phyloP scores from a whole-genome alignment of 2,797 vertebrate genomes.

The Cynopterus sphinx region DNA sequence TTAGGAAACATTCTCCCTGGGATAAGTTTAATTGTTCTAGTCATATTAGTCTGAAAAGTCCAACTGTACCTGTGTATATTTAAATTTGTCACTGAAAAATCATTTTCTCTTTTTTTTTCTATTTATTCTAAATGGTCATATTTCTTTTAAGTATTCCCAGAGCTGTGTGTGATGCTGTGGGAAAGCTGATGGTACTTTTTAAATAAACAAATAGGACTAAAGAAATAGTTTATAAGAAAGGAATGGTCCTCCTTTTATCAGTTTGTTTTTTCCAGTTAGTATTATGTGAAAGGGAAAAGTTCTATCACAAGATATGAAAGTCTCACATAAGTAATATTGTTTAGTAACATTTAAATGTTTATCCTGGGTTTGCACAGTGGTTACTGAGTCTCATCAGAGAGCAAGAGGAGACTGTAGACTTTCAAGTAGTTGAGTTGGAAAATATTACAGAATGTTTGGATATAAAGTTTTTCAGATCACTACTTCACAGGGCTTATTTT shows the following conservation, averaged over 20 bases:
- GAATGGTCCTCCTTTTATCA: neutral
- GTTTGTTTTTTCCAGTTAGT: neutral
- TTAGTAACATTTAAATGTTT: neutral
- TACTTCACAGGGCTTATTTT: slow-evolving; percentile 15
- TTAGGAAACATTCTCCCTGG: neutral
- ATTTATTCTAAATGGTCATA: neutral
- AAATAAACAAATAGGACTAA: neutral
- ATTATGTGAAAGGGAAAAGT: neutral
- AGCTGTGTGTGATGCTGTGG: neutral
- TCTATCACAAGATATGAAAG: neutral
- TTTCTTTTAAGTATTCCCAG: neutral
- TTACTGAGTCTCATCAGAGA: neutral
- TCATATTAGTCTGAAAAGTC: neutral
- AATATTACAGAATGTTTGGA: slow-evolving; percentile 56
- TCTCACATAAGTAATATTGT: neutral
- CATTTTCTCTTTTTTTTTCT: neutral
- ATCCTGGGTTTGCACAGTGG: neutral
- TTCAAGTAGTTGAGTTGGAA: slow-evolving; percentile 51
- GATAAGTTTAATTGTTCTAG: neutral
- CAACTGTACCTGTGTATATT: neutral
- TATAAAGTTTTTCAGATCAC: slow-evolving; percentile 39
- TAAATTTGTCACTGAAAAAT: slow-evolving; percentile 17
- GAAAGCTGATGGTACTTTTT: neutral
- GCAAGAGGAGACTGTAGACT: slow-evolving; percentile 1
- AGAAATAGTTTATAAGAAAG: neutral